phyloP scores from a whole-genome alignment of 2,797 vertebrate species.

The Tenualosa thibaudeaui region DNA sequence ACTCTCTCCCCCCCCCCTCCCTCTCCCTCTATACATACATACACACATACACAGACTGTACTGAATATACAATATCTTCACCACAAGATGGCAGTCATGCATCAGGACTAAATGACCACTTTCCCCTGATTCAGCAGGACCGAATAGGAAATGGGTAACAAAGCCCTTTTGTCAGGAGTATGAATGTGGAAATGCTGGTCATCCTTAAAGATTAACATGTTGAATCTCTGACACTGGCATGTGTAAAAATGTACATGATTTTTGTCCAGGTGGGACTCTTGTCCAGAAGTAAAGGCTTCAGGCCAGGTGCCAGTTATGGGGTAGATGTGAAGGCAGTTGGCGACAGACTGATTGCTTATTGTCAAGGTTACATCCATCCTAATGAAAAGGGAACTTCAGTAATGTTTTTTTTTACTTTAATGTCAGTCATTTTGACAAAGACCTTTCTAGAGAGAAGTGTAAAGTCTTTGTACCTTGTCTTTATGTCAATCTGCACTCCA shows the following conservation, averaged over 20 bases:
- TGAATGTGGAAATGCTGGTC: background rate
- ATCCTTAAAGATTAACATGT: background rate
- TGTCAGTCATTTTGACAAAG: slow-evolving; percentile 12
- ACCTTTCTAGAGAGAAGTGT: slow-evolving; percentile 20
- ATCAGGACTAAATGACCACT: background rate
- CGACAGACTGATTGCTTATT: background rate
- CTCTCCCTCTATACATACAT: too few relatives aligned
- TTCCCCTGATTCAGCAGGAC: background rate
- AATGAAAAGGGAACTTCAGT: slow-evolving; percentile 3
- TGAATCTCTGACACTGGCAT: background rate
- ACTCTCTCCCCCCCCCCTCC: too few relatives aligned
- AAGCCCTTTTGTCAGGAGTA: background rate
- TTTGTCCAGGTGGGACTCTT: too few relatives aligned
- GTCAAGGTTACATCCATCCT: background rate
- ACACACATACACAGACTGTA: too few relatives aligned
- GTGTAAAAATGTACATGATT: background rate
- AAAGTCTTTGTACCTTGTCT: slow-evolving; percentile 17
- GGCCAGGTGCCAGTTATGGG: slow-evolving; percentile 5
- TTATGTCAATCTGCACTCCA: background rate
- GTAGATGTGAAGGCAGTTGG: background rate
- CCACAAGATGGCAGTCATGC: slow-evolving; percentile 38
- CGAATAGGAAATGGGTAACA: background rate
- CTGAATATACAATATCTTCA: too few relatives aligned
- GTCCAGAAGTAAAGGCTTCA: background rate
- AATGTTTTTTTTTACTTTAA: slow-evolving; percentile 5